These are phyloP conservation scores for Dolomedes plantarius DNA, from an alignment of 2,888 invertebrate species.

Conservation along the genomic window DNA sequence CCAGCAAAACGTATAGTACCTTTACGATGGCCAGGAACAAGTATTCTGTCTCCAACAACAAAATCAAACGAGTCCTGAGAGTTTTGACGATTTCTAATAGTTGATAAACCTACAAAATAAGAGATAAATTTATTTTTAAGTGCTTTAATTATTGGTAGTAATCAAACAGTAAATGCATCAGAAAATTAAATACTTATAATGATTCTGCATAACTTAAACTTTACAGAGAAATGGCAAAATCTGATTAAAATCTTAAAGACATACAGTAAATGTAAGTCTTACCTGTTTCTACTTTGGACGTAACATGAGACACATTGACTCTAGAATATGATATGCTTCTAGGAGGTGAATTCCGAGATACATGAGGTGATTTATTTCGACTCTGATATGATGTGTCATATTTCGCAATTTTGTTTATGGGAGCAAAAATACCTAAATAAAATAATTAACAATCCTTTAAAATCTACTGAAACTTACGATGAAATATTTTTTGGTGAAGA, in stretches of 20 bases:
- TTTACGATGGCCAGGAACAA: constrained; percentile 78
- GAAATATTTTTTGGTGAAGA: too few species aligned
- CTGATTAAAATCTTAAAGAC: too few species aligned
- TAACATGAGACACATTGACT: constrained; percentile 77
- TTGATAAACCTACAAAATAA: constrained; percentile 61
- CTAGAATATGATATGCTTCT: constrained; percentile 73
- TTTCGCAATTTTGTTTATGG: constrained; percentile 78
- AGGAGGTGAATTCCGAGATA: constrained; percentile 46
- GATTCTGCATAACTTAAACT: too few species aligned
- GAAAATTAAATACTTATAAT: too few species aligned
- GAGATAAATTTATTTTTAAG: too few species aligned
- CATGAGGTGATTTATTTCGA: constrained; percentile 39
- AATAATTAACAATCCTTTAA: too few species aligned
- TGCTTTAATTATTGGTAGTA: too few species aligned
- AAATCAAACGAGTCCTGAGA: constrained; percentile 72
- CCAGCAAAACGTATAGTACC: constrained; percentile 78
- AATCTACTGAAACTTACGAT: too few species aligned
- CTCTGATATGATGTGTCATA: constrained; percentile 51
- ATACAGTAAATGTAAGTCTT: not conserved
- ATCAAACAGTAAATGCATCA: too few species aligned
- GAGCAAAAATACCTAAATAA: constrained; percentile 78
- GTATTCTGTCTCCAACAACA: constrained; percentile 77
- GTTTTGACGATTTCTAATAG: constrained; percentile 41
- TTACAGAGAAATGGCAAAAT: too few species aligned
- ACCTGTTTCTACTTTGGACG: constrained; percentile 78